Base-by-base conservation (phyloP, 35 echinoderm and acorn worm species). In the Heliocidaris tuberculata region DNA sequence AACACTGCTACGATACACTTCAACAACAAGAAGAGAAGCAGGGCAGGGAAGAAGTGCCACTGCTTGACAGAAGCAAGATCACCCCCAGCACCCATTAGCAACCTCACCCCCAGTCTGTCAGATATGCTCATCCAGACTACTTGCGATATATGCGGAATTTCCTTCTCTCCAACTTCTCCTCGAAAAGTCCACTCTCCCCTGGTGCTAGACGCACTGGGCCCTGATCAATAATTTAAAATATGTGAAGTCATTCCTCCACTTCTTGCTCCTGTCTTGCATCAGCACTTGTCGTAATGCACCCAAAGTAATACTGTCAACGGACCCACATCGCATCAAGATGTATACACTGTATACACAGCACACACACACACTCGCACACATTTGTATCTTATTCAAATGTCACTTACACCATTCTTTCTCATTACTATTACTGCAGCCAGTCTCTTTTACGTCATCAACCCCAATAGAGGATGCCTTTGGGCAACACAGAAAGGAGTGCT, bases 221-320 rank as follows among this genome's bases (percentile, higher is more conserved):
- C 87, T 89, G 19, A 89, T 89, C 12, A 89, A 89, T 89, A 16
- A 89, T 13, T 48, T 24, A 89, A 89, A 47, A 86, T 86, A 48
- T 42, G 87, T 89, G 31, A 17, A 48, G 31, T 89, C 87, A 48
- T 89, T 89, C 87, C 87, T 42, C 15, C 87, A 32, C 87, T 89
- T 32, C 87, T 27, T 6, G 31, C 31, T 32, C 21, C 31, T 29
- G 85, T 89, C 87, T 89, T 89, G 87, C 87, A 89, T 89, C 87
- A 89, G 32, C 32, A 42, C 47, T 89, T 47, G 5, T 78, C 27
- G 7, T 78, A n/a, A 78, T 27, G 65, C 65, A 78, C 35, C 35
- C 35, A 42, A 42, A 42, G 35, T 42, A 42, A 42, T 42, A 42
- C 35, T 42, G 27, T 78, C 65, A 78, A 78, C 65, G 6, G 27